Conservation (phyloP, 2,113 vertebrate species). For the Melozone crissalis region DNA sequence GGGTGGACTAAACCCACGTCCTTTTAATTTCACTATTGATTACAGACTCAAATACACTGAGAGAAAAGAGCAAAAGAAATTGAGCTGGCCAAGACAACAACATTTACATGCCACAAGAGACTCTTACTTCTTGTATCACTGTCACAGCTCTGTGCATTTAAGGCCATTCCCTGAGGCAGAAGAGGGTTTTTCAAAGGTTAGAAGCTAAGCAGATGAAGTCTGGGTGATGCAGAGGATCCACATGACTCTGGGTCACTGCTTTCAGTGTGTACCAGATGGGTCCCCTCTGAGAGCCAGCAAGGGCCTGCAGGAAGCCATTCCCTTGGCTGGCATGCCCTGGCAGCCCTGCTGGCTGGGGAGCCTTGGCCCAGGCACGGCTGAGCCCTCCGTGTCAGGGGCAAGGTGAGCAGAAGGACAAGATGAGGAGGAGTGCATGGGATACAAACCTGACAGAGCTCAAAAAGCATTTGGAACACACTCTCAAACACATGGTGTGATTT, state of each 20-base stretch:
- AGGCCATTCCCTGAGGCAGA: background rate
- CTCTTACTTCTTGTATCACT: background rate
- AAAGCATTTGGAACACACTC: background rate
- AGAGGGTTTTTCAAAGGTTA: background rate
- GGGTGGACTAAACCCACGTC: background rate
- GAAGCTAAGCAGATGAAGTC: background rate
- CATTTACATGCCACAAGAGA: background rate
- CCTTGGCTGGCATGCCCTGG: background rate
- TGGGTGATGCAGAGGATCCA: background rate
- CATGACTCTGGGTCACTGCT: too few relatives aligned
- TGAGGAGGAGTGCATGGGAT: background rate
- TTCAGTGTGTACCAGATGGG: background rate
- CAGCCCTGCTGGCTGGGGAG: background rate
- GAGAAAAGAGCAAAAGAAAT: slow-evolving; percentile 16
- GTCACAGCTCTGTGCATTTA: background rate
- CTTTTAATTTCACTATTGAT: slow-evolving; percentile 35
- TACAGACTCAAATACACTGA: background rate
- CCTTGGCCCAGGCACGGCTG: background rate
- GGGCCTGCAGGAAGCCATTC: background rate
- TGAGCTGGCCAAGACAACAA: background rate
- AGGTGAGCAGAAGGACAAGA: background rate
- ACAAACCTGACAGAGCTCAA: background rate
- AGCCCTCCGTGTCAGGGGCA: background rate
- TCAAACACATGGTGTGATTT: background rate
- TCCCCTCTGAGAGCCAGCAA: background rate